Percentiles rank a stretch among this genome's conserved stretches.
phyloP scores from a whole-genome alignment of 2,113 vertebrate genomes.

The Apeltes quadracus region DNA sequence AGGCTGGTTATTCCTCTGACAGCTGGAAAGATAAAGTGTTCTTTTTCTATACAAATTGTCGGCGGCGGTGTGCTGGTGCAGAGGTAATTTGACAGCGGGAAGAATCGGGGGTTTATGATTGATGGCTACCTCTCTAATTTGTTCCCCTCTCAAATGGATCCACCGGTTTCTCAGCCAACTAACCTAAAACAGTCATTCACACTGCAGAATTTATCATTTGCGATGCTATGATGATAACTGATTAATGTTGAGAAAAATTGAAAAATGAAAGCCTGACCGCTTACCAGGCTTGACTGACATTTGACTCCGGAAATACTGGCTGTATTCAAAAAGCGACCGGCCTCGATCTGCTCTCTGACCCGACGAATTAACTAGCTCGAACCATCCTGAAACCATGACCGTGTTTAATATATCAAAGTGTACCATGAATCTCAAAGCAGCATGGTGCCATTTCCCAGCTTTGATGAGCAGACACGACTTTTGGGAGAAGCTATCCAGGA shows the following conservation, averaged over 20 bases:
- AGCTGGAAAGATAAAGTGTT: slow-evolving; percentile 53
- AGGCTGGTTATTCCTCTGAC: slow-evolving; percentile 55
- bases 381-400: slow-evolving; percentile 60
- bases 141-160: slow-evolving; percentile 46
- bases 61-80: slow-evolving; percentile 42
- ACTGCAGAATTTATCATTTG: background rate
- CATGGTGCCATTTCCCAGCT: slow-evolving; percentile 57
- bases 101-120: slow-evolving; percentile 45
- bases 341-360: slow-evolving; percentile 58
- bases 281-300: slow-evolving; percentile 1
- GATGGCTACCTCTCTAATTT: slow-evolving; percentile 45
- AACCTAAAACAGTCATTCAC: slow-evolving; percentile 59
- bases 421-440: slow-evolving; percentile 63
- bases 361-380: slow-evolving; percentile 57
- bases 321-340: slow-evolving; percentile 29
- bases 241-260: slow-evolving; percentile 3
- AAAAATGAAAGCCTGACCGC: background rate
- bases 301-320: slow-evolving; percentile 22
- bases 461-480: slow-evolving; percentile 66
- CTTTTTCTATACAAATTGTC: slow-evolving; percentile 35
- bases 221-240: slow-evolving; percentile 3
- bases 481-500: slow-evolving; percentile 46
- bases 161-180: slow-evolving; percentile 47
- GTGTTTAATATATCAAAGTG: slow-evolving; percentile 70
- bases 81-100: slow-evolving; percentile 53